Base-by-base conservation (phyloP, 2,888 invertebrate species). In the Clostera curtula region DNA sequence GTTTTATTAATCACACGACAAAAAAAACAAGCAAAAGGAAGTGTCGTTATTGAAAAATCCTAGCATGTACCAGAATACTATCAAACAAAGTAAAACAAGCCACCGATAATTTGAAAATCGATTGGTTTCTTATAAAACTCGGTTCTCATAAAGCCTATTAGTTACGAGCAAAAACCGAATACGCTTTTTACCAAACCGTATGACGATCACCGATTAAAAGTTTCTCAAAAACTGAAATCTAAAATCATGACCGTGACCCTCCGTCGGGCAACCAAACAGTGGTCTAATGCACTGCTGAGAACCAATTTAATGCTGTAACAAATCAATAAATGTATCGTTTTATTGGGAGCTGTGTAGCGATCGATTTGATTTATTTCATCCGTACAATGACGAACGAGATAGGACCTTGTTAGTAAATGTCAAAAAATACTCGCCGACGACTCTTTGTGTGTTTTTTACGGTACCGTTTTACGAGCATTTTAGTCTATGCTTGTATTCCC, bases 321-420 rank as follows among this genome's bases (percentile, higher is more conserved):
- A 82, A 83, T 83, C 79, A 82, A 82, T 83, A 83, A 82, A 83
- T 77, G 76, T 80, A 72, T 79, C 80, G 73, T 69, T 82, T 82
- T 83, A 80, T 82, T 82, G 74, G 79, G 73, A 80, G 75, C 79
- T 72, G 72, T 74, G 76, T 69, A 66, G 68, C 61, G 72, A 77
- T 69, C 76, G 71, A 79, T 82, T 80, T 77, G 77, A 79, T 83
- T 80, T 80, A 77, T 80, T 72, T 64, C 62, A 49, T 57, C 56
- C 57, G 57, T 61, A 73, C 74, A 73, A 71, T 68, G 66, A 66
- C 56, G 52, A 65, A 64, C 68, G 69, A 62, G 54, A 55, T 61
- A 67, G 64, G 56, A 68, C 68, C 82, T 82, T 80, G 82, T 82
- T 83, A 82, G 80, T 74, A 74, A 75, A 79, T 67, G 72, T 74